Conservation (phyloP, 1,140 invertebrate species). For the Lucilia sericata region DNA sequence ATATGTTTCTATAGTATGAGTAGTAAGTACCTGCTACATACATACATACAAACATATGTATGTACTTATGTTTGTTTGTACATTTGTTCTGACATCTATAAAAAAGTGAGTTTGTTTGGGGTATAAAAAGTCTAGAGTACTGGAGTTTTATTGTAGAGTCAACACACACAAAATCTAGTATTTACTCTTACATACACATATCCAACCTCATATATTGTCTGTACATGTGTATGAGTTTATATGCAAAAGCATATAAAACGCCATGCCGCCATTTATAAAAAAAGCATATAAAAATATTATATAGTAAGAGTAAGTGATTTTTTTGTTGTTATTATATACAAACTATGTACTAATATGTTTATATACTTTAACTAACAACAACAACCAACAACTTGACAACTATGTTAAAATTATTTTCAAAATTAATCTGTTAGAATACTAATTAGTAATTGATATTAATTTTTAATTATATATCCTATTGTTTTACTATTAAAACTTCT, state of each 20-base stretch:
- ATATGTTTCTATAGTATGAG: too few relatives aligned
- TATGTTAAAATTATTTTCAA: too few relatives aligned
- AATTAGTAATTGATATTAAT: too few relatives aligned
- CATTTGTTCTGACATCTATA: neutral
- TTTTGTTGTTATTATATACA: neutral
- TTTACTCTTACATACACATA: neutral
- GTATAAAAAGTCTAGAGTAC: neutral
- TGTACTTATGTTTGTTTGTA: too few relatives aligned
- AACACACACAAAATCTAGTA: neutral
- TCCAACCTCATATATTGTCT: neutral
- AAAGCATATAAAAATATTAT: neutral
- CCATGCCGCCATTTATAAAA: conserved; percentile 11
- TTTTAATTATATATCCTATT: too few relatives aligned
- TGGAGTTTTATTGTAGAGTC: neutral
- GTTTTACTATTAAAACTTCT: neutral
- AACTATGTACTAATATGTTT: neutral
- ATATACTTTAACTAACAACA: neutral
- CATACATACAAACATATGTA: too few relatives aligned
- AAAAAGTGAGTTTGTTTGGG: neutral
- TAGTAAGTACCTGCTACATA: neutral
- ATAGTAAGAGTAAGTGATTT: neutral
- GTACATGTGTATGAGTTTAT: neutral
- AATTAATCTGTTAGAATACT: too few relatives aligned
- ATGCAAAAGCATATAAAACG: neutral
- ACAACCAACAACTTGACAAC: too few relatives aligned